Evolutionary conservation across 2,888 invertebrate genomes (phyloP).

Genomic region (Lumbricus terrestris): DNA sequence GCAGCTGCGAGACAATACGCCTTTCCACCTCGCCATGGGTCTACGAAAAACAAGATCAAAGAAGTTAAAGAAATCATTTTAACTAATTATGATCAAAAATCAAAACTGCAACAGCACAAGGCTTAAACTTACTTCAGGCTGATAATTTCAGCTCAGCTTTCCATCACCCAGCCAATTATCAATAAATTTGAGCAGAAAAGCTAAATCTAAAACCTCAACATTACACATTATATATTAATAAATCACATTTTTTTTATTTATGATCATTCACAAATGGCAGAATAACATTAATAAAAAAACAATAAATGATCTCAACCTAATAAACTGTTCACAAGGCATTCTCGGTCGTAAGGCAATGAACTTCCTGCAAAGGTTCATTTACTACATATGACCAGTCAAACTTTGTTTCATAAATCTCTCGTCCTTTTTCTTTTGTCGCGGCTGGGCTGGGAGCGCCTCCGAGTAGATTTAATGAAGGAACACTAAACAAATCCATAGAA

Average conservation of each 20-base stretch:
- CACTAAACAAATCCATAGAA: too few species aligned
- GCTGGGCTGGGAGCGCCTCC: too few species aligned
- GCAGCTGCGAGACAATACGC: conserved; percentile 93
- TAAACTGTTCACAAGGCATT: background rate
- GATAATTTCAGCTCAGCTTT: background rate
- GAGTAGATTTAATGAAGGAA: too few species aligned
- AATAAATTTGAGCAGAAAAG: background rate
- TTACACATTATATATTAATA: conserved; percentile 32
- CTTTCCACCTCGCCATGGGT: conserved; percentile 66
- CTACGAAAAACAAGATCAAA: background rate
- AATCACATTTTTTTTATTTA: conserved; percentile 14
- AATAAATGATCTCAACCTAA: background rate
- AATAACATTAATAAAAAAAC: background rate
- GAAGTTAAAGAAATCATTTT: background rate
- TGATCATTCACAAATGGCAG: background rate
- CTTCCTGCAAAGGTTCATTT: too few species aligned
- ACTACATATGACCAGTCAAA: too few species aligned
- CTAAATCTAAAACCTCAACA: background rate
- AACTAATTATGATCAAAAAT: background rate
- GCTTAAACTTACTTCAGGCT: background rate
- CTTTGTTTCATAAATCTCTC: too few species aligned
- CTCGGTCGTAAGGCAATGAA: too few species aligned
- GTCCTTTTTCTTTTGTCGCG: too few species aligned
- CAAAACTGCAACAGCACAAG: background rate
- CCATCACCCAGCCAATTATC: background rate